These are phyloP conservation scores for Andinoacara biseriatus DNA, from an alignment of 2,113 vertebrate genomes.

Conservation along the genomic window DNA sequence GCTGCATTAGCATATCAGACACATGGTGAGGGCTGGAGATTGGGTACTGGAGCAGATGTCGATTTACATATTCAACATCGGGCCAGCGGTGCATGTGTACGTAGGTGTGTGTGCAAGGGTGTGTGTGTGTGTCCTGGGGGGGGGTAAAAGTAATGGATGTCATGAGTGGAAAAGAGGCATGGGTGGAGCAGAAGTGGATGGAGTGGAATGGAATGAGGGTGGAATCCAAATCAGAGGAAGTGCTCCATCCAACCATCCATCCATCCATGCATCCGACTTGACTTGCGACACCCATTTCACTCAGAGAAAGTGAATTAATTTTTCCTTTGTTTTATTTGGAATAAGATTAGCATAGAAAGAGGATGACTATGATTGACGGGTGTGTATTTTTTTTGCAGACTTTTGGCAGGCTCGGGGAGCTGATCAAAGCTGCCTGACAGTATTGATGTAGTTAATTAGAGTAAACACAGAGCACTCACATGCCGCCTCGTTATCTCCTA, in stretches of 20 bases:
- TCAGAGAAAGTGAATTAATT: constrained; percentile 22
- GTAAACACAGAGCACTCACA: constrained; percentile 63
- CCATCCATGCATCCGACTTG: constrained; percentile 3
- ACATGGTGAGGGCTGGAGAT: constrained; percentile 79
- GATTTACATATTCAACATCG: constrained; percentile 82
- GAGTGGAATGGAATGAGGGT: constrained; percentile 36
- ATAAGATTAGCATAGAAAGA: constrained; percentile 45
- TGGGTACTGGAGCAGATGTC: constrained; percentile 82
- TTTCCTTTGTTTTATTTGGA: constrained; percentile 9
- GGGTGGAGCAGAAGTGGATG: constrained; percentile 58
- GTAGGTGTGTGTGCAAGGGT: constrained; percentile 49
- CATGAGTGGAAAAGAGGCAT: constrained; percentile 53
- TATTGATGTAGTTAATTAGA: constrained; percentile 75
- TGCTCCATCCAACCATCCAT: neutral
- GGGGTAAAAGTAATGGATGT: constrained; percentile 42
- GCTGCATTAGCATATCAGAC: constrained; percentile 82
- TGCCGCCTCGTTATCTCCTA: constrained; percentile 57
- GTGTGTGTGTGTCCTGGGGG: constrained; percentile 22
- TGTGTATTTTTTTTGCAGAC: constrained; percentile 51
- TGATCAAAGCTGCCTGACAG: constrained; percentile 71
- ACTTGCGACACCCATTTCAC: constrained; percentile 14
- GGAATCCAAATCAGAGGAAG: constrained; percentile 48
- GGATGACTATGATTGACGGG: constrained; percentile 57
- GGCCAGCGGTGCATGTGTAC: constrained; percentile 68
- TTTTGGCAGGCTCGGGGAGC: constrained; percentile 52